phyloP scores from a whole-genome alignment of 2,888 invertebrate species.

The Helicoverpa assulta region DNA sequence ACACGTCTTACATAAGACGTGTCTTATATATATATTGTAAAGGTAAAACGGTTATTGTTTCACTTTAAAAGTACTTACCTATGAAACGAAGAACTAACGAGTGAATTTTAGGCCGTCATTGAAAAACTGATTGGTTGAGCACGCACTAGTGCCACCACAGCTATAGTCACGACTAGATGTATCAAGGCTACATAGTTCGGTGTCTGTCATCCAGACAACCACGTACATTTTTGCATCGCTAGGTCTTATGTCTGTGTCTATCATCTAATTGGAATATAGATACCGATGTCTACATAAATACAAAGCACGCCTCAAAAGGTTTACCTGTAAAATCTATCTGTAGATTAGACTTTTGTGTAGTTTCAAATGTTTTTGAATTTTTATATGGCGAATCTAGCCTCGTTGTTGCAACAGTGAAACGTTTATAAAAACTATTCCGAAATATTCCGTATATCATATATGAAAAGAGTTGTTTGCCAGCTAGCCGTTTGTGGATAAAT shows the following conservation, averaged over 20 bases:
- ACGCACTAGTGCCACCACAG: background rate
- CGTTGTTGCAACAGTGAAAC: background rate
- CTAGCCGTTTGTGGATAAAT: background rate
- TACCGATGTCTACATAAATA: too few relatives aligned
- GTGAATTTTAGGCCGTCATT: background rate
- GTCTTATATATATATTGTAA: too few relatives aligned
- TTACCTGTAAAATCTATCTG: too few relatives aligned
- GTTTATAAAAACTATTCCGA: background rate
- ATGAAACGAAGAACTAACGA: background rate
- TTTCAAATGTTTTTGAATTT: too few relatives aligned
- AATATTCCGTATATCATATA: background rate
- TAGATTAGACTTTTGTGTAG: too few relatives aligned
- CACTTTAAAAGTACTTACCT: too few relatives aligned
- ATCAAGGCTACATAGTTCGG: background rate
- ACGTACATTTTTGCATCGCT: background rate
- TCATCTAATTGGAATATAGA: background rate
- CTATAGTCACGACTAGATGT: background rate
- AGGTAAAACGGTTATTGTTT: background rate
- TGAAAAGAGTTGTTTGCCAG: background rate
- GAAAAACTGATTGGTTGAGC: background rate
- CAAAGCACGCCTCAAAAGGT: too few relatives aligned
- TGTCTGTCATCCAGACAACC: background rate
- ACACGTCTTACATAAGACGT: too few relatives aligned
- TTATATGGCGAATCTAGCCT: background rate
- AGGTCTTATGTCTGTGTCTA: background rate